Conservation (phyloP, 2,888 invertebrate species). For the Apotomis turbidana region DNA sequence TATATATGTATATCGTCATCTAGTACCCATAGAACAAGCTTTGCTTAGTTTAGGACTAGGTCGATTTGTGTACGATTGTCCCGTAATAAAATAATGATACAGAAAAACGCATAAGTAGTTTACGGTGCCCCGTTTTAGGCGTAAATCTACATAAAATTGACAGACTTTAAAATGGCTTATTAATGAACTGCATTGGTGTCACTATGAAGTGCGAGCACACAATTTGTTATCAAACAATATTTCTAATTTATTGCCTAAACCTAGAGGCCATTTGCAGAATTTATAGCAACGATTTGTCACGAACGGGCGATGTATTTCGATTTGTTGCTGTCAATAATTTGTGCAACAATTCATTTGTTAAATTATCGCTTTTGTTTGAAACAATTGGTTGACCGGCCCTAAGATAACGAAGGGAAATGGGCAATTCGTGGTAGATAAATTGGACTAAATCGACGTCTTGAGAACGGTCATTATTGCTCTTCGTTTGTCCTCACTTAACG, state of each 20-base stretch:
- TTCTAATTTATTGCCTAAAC: constrained; percentile 56
- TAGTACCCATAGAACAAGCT: no score
- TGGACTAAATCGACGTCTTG: constrained; percentile 17
- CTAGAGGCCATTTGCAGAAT: constrained; percentile 56
- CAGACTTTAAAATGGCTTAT: neutral
- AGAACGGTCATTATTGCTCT: constrained; percentile 19
- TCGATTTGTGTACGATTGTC: no score
- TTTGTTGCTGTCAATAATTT: constrained; percentile 59
- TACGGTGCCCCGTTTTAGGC: no score
- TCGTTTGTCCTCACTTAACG: constrained; percentile 12
- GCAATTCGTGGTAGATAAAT: constrained; percentile 25
- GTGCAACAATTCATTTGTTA: constrained; percentile 45
- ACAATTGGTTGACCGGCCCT: constrained; percentile 15
- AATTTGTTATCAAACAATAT: constrained; percentile 50
- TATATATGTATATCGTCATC: no score
- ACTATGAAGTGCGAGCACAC: constrained; percentile 24
- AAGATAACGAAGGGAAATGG: constrained; percentile 20
- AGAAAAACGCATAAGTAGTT: no score
- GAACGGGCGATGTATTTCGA: constrained; percentile 54
- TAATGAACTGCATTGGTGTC: constrained; percentile 15
- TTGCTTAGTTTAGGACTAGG: no score
- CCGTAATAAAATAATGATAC: no score
- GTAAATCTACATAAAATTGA: no score
- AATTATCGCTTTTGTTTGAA: constrained; percentile 41
- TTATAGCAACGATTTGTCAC: constrained; percentile 60